Percentiles rank a stretch among this genome's conserved stretches.
Evolutionary conservation across 2,888 invertebrate genomes (phyloP).

Genomic region (Barypeithes pellucidus): DNA sequence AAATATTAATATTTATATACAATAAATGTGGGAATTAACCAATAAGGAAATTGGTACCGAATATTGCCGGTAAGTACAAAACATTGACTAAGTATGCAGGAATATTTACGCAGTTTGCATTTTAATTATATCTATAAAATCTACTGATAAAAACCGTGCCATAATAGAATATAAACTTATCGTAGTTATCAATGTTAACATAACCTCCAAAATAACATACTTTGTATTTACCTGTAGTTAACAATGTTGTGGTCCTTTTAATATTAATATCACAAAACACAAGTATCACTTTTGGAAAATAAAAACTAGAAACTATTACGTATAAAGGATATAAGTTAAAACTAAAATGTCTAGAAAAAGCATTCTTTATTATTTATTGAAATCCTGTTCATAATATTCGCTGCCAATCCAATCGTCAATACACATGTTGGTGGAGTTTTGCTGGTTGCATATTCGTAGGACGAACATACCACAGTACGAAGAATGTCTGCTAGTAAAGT

Average conservation of each 20-base stretch:
- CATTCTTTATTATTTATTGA: no score
- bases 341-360: no score
- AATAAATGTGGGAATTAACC: not conserved
- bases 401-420: no score
- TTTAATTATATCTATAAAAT: not conserved
- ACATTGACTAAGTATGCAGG: not conserved
- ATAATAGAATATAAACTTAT: not conserved
- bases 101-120: no score
- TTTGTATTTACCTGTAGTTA: not conserved
- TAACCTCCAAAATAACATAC: not conserved
- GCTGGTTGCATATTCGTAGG: slow-evolving; percentile 19
- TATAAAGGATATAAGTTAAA: not conserved
- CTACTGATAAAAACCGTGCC: not conserved
- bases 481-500: no score
- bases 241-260: not conserved
- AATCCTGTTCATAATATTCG: no score
- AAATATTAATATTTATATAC: no score
- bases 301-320: not conserved
- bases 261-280: not conserved
- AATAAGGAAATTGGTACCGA: not conserved
- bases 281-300: not conserved
- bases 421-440: not conserved
- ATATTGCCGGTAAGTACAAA: slow-evolving; percentile 12
- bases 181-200: not conserved
- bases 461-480: not conserved